Evolutionary conservation across 2,888 invertebrate genomes (phyloP).

Genomic region (Amphiduros pacificus): DNA sequence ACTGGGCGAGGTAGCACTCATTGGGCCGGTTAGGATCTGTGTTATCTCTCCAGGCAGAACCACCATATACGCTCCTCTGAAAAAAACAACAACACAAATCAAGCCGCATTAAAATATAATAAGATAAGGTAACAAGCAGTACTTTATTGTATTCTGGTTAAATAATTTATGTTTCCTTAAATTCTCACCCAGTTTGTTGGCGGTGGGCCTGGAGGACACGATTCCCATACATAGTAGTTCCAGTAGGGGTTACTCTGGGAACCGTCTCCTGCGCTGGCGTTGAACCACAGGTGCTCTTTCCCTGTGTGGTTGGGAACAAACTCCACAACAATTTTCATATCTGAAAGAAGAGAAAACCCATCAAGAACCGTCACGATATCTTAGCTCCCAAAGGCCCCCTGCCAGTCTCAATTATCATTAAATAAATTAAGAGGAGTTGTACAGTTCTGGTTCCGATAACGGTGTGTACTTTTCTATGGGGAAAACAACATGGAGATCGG

Average conservation of each 20-base stretch:
- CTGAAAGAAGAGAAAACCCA: conserved; percentile 12
- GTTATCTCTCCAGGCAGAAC: conserved; percentile 15
- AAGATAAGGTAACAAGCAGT: background rate
- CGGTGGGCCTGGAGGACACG: conserved; percentile 7
- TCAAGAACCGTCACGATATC: too few relatives aligned
- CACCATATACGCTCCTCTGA: conserved; percentile 17
- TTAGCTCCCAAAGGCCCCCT: too few relatives aligned
- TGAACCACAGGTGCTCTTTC: conserved; percentile 26
- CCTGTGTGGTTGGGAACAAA: conserved; percentile 32
- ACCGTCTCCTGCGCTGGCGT: background rate
- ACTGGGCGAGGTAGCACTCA: conserved; percentile 29
- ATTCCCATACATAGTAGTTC: conserved; percentile 31
- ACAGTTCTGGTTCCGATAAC: too few relatives aligned
- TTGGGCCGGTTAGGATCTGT: background rate
- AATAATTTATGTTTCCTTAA: background rate
- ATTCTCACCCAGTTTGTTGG: conserved; percentile 28
- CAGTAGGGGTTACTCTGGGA: conserved; percentile 16
- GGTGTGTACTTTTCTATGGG: too few relatives aligned
- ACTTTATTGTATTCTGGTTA: background rate
- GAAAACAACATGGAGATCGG: too few relatives aligned
- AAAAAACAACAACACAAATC: too few relatives aligned
- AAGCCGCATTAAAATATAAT: too few relatives aligned
- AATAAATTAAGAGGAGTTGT: too few relatives aligned
- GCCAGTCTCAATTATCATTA: too few relatives aligned
- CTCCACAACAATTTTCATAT: conserved; percentile 26